A percentile compares a stretch with the other conserved stretches of the same genome.
phyloP scores from a whole-genome alignment of 2,888 invertebrate species.

The Ophion ellenae region DNA sequence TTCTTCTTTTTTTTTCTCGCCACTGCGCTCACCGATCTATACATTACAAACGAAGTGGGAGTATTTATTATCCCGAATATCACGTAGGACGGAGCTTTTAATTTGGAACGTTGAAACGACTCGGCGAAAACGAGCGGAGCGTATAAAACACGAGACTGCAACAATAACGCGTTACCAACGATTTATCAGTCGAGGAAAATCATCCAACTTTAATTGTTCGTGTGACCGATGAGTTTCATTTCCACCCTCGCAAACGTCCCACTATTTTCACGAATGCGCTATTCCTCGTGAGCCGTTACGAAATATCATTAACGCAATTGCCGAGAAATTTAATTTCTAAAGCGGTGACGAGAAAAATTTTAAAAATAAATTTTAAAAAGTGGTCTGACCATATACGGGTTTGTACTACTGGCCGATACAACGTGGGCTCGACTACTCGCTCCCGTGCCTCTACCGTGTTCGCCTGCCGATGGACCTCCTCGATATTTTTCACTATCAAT shows the following conservation, averaged over 20 bases:
- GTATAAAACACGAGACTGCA: slow-evolving; percentile 13
- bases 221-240: slow-evolving; percentile 59
- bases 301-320: neutral
- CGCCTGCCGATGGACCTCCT: slow-evolving; percentile 22
- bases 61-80: slow-evolving; percentile 62
- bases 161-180: slow-evolving; percentile 16
- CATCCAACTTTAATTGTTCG: slow-evolving; percentile 45
- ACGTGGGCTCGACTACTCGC: slow-evolving; percentile 57
- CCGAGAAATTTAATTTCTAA: neutral
- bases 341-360: neutral
- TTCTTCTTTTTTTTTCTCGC: neutral
- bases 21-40: neutral
- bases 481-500: neutral
- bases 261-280: slow-evolving; percentile 1
- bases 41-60: slow-evolving; percentile 11
- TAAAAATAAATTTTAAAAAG: slow-evolving; percentile 9
- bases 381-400: slow-evolving; percentile 50
- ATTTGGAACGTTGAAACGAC: slow-evolving; percentile 45
- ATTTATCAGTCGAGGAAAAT: slow-evolving; percentile 58
- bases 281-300: slow-evolving; percentile 9
- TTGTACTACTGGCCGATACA: slow-evolving; percentile 53
- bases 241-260: slow-evolving; percentile 10
- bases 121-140: neutral
- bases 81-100: slow-evolving; percentile 52
- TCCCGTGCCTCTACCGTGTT: slow-evolving; percentile 53